These are phyloP conservation scores for Callaeas wilsoni DNA, from an alignment of 2,113 vertebrate species.

Conservation along the genomic window DNA sequence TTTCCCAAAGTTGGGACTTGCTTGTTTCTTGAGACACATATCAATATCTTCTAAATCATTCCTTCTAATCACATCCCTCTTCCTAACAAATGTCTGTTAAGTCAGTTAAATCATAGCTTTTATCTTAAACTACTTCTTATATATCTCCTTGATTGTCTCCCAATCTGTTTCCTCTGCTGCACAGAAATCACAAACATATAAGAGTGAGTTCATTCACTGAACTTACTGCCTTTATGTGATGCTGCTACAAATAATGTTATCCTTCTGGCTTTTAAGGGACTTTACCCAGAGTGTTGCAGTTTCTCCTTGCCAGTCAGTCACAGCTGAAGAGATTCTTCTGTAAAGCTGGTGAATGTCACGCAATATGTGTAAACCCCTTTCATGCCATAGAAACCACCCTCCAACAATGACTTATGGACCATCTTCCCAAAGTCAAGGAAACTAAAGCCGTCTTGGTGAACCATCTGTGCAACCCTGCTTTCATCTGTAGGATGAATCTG, in stretches of 20 bases:
- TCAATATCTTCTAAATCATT: not conserved
- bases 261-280: not conserved
- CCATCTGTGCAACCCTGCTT: not conserved
- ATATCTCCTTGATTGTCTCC: not conserved
- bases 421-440: slow-evolving; percentile 7
- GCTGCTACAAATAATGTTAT: not conserved
- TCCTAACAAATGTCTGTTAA: not conserved
- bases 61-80: not conserved
- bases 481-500: slow-evolving; percentile 19
- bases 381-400: not conserved
- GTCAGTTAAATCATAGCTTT: not conserved
- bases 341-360: not conserved
- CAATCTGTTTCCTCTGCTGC: fast-evolving
- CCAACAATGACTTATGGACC: not conserved
- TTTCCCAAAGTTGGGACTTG: not conserved
- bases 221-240: not conserved
- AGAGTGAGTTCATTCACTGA: not conserved
- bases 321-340: not conserved
- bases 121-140: not conserved
- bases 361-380: not conserved
- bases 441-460: not conserved
- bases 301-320: not conserved
- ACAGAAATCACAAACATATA: not conserved
- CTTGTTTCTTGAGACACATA: not conserved
- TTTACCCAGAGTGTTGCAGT: not conserved